phyloP scores from a whole-genome alignment of 2,113 vertebrate genomes.

The Australoheros scitulus region DNA sequence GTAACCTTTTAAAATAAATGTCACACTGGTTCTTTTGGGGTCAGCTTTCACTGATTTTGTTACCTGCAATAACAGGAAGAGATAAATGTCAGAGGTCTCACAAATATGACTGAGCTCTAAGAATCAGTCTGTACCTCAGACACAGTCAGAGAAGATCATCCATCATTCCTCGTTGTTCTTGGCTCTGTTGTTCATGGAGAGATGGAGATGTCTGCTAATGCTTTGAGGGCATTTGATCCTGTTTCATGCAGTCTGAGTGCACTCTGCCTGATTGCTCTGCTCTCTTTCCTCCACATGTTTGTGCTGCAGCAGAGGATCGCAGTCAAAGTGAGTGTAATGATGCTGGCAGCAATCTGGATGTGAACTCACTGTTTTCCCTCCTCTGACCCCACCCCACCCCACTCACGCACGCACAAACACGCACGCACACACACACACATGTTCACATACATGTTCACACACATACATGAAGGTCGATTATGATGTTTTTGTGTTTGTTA shows the following conservation, averaged over 20 bases:
- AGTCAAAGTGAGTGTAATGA: slow-evolving; percentile 75
- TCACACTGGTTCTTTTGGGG: background rate
- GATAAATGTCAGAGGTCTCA: slow-evolving; percentile 19
- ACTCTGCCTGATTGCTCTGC: slow-evolving; percentile 30
- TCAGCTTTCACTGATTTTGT: background rate
- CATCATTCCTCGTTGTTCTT: background rate
- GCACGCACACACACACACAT: background rate
- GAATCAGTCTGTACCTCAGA: background rate
- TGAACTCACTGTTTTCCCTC: background rate
- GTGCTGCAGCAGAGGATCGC: slow-evolving; percentile 67
- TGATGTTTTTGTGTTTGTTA: background rate
- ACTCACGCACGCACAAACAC: background rate
- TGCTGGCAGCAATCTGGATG: slow-evolving; percentile 24
- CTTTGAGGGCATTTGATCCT: background rate
- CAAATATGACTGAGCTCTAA: background rate
- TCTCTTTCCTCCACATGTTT: slow-evolving; percentile 12
- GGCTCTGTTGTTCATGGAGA: background rate
- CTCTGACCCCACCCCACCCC: background rate
- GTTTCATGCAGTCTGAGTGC: background rate
- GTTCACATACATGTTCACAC: background rate
- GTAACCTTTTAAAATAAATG: background rate
- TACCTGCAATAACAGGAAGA: background rate
- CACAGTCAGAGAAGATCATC: background rate
- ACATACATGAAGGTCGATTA: background rate
- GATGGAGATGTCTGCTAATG: background rate